Evolutionary conservation across 2,113 vertebrate genomes (phyloP).

Genomic region (Eleginops maclovinus): DNA sequence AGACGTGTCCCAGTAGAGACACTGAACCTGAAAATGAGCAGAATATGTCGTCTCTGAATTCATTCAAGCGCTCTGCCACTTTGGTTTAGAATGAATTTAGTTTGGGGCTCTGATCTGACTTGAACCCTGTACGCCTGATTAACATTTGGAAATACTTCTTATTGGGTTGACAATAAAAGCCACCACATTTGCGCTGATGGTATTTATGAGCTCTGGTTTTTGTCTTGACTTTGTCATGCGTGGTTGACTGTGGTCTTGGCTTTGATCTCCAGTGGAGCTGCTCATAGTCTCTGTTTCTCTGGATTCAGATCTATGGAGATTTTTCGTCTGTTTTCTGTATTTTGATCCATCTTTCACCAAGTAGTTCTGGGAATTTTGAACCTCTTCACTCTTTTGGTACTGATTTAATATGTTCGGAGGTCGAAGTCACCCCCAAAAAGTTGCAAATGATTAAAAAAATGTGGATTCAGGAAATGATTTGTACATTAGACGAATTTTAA

Average conservation of each 20-base stretch:
- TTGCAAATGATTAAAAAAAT: too few relatives aligned
- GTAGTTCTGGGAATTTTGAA: not conserved
- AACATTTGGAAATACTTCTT: not conserved
- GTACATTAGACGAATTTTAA: not conserved
- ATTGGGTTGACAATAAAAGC: not conserved
- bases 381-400: not conserved
- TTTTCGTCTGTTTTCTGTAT: not conserved
- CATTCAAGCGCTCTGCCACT: too few relatives aligned
- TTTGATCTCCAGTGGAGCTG: too few relatives aligned
- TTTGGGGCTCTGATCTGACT: not conserved
- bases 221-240: not conserved
- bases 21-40: too few relatives aligned
- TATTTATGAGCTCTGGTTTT: constrained; percentile 8
- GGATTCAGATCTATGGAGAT: not conserved
- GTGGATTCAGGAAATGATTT: not conserved
- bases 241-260: constrained; percentile 7
- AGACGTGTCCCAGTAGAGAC: too few relatives aligned
- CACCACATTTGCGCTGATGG: constrained; percentile 1
- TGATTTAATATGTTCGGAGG: not conserved
- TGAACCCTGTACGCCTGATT: not conserved
- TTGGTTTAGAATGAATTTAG: not conserved
- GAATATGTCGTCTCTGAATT: too few relatives aligned
- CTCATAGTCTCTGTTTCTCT: not conserved
- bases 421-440: not conserved
- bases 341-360: not conserved